Evolutionary conservation across 2,113 vertebrate species (phyloP).

Genomic region (Candoia aspera): DNA sequence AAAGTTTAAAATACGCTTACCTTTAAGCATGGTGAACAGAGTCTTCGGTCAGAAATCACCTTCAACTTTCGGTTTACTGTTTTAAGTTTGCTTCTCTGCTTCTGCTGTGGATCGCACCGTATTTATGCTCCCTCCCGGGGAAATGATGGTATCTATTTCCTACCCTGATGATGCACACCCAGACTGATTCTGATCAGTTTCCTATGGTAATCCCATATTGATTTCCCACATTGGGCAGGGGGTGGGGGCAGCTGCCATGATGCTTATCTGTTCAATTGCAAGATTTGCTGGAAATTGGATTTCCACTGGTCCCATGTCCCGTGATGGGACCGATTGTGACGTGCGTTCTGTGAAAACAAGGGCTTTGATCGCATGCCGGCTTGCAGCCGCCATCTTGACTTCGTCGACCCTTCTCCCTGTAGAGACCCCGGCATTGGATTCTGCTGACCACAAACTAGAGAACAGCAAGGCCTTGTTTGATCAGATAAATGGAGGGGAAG

Average conservation of each 20-base stretch:
- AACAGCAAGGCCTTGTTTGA: neutral
- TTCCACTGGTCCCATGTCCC: too few species aligned
- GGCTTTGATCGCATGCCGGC: neutral
- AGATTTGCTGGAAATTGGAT: neutral
- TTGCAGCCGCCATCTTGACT: neutral
- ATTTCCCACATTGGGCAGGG: neutral
- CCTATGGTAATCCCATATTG: neutral
- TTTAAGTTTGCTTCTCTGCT: neutral
- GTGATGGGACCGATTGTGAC: rapidly evolving
- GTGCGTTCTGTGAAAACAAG: neutral
- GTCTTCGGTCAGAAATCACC: neutral
- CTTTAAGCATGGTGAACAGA: neutral
- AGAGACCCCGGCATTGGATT: neutral
- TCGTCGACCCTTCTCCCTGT: neutral
- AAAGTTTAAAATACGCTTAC: neutral
- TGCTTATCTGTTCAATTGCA: neutral
- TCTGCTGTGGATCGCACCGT: neutral
- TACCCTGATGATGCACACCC: neutral
- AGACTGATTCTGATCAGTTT: neutral
- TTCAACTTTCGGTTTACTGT: neutral
- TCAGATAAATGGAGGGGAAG: neutral
- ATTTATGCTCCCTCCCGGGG: neutral
- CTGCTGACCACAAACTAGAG: neutral
- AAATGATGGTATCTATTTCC: neutral
- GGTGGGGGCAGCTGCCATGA: neutral